A percentile compares a stretch with the other conserved stretches of the same genome.
Conservation (phyloP, 2,797 vertebrate genomes). For the Danio tinwini region DNA sequence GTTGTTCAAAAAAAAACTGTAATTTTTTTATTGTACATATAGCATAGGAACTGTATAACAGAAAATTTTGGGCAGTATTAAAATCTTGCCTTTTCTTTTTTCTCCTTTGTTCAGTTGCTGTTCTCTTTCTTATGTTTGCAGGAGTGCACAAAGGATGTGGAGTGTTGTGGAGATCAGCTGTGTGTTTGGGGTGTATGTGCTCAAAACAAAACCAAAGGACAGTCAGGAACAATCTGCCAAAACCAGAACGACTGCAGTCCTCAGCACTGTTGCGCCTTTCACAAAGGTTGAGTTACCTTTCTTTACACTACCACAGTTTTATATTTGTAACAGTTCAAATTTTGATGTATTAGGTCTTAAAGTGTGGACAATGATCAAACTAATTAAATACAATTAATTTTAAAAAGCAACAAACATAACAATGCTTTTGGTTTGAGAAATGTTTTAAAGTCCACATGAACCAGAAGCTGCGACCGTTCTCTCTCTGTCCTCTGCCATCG, state of each 20-base stretch:
- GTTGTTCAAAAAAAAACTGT: too few relatives aligned
- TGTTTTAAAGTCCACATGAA: too few relatives aligned
- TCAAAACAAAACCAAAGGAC: slow-evolving; percentile 74
- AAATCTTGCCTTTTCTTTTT: too few relatives aligned
- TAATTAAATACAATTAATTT: background rate
- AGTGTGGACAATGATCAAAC: too few relatives aligned
- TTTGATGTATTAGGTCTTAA: background rate
- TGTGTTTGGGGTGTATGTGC: slow-evolving; percentile 94
- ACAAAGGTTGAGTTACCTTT: slow-evolving; percentile 77
- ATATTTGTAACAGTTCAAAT: background rate
- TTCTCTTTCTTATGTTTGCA: slow-evolving; percentile 57
- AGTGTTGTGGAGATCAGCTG: slow-evolving; percentile 88
- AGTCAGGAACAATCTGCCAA: slow-evolving; percentile 93
- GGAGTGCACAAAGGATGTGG: slow-evolving; percentile 87
- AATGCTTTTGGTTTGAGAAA: background rate
- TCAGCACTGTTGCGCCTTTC: slow-evolving; percentile 89
- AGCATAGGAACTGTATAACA: too few relatives aligned
- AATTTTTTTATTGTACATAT: too few relatives aligned
- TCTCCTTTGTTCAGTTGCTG: too few relatives aligned
- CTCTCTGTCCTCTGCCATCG: too few relatives aligned
- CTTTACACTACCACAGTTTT: background rate
- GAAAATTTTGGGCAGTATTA: too few relatives aligned
- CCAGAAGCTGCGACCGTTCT: too few relatives aligned
- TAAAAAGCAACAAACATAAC: background rate
- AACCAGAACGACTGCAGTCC: slow-evolving; percentile 87